Conservation (phyloP, 2,113 vertebrate species). For the Anarrhichthys ocellatus region DNA sequence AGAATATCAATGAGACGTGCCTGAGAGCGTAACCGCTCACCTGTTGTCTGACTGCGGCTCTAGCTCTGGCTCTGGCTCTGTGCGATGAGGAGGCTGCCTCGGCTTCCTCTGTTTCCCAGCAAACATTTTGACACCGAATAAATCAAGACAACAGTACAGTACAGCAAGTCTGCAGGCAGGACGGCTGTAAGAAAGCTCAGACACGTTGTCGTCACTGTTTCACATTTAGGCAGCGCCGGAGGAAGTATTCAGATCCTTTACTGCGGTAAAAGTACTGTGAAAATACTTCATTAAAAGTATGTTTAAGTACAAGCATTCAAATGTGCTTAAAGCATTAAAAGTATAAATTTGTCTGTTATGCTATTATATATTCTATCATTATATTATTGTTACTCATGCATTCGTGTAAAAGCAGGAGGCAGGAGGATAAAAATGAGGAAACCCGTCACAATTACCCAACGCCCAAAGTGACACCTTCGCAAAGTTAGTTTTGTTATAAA, state of each 20-base stretch:
- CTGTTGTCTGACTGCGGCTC: constrained; percentile 78
- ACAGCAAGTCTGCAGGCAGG: not conserved
- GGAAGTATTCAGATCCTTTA: not conserved
- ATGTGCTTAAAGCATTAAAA: not conserved
- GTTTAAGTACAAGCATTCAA: not conserved
- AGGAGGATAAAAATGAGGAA: too few relatives aligned
- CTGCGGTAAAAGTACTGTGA: not conserved
- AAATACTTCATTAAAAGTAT: not conserved
- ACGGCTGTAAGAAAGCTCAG: not conserved
- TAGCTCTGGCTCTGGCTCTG: constrained; percentile 33
- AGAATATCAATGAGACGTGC: constrained; percentile 83
- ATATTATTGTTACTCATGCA: too few relatives aligned
- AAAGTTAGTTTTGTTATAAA: too few relatives aligned
- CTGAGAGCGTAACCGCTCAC: constrained; percentile 79
- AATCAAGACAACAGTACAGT: constrained; percentile 34
- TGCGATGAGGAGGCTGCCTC: constrained; percentile 45
- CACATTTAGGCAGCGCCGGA: not conserved
- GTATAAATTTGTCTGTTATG: too few relatives aligned
- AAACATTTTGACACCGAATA: constrained; percentile 54
- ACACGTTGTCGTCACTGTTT: not conserved
- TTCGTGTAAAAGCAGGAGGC: too few relatives aligned
- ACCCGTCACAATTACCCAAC: not conserved
- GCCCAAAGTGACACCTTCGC: not conserved
- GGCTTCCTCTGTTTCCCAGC: constrained; percentile 44
- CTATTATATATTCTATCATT: too few relatives aligned